Percentiles rank a stretch among this genome's conserved stretches.
phyloP scores from a whole-genome alignment of 1,140 invertebrate species.

The Harlomillsia oculata region DNA sequence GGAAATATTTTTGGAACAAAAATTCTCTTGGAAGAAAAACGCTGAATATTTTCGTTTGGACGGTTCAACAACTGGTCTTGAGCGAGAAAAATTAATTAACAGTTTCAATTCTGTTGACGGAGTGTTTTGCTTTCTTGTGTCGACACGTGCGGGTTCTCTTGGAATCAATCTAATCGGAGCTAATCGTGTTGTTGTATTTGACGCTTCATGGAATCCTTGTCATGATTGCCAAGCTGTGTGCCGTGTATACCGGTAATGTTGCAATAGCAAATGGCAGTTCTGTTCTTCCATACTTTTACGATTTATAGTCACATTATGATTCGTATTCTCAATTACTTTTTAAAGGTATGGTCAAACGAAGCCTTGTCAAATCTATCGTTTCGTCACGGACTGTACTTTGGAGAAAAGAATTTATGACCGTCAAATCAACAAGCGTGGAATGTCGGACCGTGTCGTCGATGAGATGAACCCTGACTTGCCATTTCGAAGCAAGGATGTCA shows the following conservation, averaged over 20 bases:
- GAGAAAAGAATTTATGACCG: constrained; percentile 97
- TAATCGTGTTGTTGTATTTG: constrained; percentile 92
- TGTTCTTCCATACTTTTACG: neutral
- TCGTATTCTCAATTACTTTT: constrained; percentile 13
- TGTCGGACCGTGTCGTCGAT: constrained; percentile 94
- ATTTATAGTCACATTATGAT: neutral
- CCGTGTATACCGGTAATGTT: constrained; percentile 71
- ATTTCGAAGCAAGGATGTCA: constrained; percentile 87
- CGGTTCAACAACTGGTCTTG: constrained; percentile 85
- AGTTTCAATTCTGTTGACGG: constrained; percentile 90
- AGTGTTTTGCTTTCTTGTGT: constrained; percentile 88
- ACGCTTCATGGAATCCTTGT: constrained; percentile 99
- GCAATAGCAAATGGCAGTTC: too few species aligned
- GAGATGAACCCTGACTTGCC: constrained; percentile 95
- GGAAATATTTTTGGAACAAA: constrained; percentile 81
- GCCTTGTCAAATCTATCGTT: constrained; percentile 86
- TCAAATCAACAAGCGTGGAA: constrained; percentile 94
- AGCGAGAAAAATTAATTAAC: constrained; percentile 92
- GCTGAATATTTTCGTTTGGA: constrained; percentile 57
- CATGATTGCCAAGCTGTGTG: constrained; percentile 98
- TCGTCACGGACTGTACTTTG: constrained; percentile 92
- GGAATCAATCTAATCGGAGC: constrained; percentile 97
- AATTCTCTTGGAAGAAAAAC: constrained; percentile 37
- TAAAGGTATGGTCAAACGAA: constrained; percentile 85
- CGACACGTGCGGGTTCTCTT: constrained; percentile 88